Evolutionary conservation across 2,113 vertebrate genomes (phyloP), one percentile per base, ranked within the genome.

Genomic region (Pycnonotus jocosus): DNA sequence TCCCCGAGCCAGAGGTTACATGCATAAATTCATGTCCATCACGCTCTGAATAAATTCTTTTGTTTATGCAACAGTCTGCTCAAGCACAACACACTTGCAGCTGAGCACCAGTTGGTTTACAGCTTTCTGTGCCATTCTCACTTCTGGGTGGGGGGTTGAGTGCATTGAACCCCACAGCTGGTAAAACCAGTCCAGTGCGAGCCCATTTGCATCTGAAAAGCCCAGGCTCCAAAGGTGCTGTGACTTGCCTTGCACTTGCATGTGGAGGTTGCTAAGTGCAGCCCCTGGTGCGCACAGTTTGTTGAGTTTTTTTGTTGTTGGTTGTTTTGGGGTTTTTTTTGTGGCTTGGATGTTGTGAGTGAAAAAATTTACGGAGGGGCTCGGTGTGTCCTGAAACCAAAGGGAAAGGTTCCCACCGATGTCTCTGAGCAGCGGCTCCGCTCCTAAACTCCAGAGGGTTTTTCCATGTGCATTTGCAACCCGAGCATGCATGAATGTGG

Each of bases 61-160:
- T 95, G 92, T 96, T 96, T 95, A 92, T 86, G 92, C 94, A 88
- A 93, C 92, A 96, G 60, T 96, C 90, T 96, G 81, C 2, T 7
- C 93, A 90, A 94, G 88, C 93, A 97, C 82, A 96, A 92, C 92
- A 95, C 79, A 90, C 94, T 95, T 96, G 94, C 95, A 96, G 94
- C 95, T 96, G 93, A 96, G 88, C 88, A 95, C 95, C 95, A 95
- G 90, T 95, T 91, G 94, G 94, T 80, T 95, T 95, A 88, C 94
- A 93, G 92, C 82, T 94, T 96, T 97, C 94, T 86, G 68, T 83
- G 81, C 93, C 93, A 74, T 93, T 97, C 85, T 96, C 92, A 48
- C 79, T 96, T 56, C 90, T 93, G 93, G 79, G 68, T 95, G 92
- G 88, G 92, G 93, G 90, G 82, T 86, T 97, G 90, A 96, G 90